Conservation (phyloP, 2,888 invertebrate species). For the Aphodius granarius region DNA sequence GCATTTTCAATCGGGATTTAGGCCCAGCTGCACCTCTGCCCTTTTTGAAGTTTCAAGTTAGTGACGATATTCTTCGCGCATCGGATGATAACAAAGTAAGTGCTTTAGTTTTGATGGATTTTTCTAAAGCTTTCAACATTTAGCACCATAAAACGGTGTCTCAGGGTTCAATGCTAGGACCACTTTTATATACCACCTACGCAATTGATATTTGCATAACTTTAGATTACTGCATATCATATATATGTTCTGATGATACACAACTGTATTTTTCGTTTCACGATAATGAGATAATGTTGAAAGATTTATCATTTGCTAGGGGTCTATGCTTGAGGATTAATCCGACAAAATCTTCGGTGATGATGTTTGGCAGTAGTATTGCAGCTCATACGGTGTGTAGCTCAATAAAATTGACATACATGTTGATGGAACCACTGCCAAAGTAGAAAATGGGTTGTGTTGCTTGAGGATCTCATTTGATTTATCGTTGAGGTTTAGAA, state of each 20-base stretch:
- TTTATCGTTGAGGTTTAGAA: background rate
- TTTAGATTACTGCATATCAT: background rate
- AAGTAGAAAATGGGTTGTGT: background rate
- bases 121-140: background rate
- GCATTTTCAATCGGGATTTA: background rate
- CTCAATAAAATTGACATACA: background rate
- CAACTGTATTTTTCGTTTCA: background rate
- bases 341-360: background rate
- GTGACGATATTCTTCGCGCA: background rate
- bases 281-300: background rate
- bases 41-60: background rate
- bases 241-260: background rate
- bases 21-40: background rate
- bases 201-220: background rate
- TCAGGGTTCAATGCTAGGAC: background rate
- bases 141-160: background rate
- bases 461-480: background rate
- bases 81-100: background rate
- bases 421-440: background rate
- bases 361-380: background rate
- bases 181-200: background rate
- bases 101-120: background rate
- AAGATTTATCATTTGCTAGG: background rate
- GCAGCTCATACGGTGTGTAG: background rate
- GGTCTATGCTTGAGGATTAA: background rate